Evolutionary conservation across 2,888 invertebrate species (phyloP), one percentile per base, ranked within the genome.

Genomic region (Myopa tessellatipennis): DNA sequence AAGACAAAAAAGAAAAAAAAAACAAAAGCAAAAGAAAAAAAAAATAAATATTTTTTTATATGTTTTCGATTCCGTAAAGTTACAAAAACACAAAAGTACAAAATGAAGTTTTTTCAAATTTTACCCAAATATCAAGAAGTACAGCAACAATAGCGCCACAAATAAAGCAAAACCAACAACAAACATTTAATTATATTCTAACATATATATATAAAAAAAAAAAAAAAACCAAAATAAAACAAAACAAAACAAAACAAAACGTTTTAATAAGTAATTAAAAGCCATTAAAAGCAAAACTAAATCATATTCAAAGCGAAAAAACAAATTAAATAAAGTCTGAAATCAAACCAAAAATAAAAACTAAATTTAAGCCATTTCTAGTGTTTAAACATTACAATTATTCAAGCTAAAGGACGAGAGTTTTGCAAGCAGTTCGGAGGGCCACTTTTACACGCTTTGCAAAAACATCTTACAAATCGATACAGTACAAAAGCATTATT

Each of bases 351-450:
- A 81, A 80, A 77, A 16, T 58, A 58, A 78, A 45, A 61, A 77
- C 55, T 61, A 74, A 80, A 77, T 68, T 80, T 74, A 80, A 77
- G 76, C 71, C 78, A 65, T 74, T 74, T 65, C 52, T 74, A 74
- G 38, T 67, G 52, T 65, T 55, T 65, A 55, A 74, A 74, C 52
- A 52, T 36, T 52, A 65, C 80, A 82, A 82, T 81, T 71, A 79
- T 79, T 75, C 74, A 79, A 80, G 80, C 83, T 80, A 80, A 82
- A 83, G 80, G 83, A 80, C 82, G 83, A 83, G 82, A 83, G 82
- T 81, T 80, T 78, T 82, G 82, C 82, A 81, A 81, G 74, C 4
- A 60, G 38, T 50, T 75, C 72, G 63, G 68, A 68, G n/a, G 61
- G 60, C 45, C n/a, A n/a, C n/a, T 79, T 81, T 81, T 78, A 82